phyloP scores from a whole-genome alignment of 1,140 invertebrate species.

The Agraylea sexmaculata region DNA sequence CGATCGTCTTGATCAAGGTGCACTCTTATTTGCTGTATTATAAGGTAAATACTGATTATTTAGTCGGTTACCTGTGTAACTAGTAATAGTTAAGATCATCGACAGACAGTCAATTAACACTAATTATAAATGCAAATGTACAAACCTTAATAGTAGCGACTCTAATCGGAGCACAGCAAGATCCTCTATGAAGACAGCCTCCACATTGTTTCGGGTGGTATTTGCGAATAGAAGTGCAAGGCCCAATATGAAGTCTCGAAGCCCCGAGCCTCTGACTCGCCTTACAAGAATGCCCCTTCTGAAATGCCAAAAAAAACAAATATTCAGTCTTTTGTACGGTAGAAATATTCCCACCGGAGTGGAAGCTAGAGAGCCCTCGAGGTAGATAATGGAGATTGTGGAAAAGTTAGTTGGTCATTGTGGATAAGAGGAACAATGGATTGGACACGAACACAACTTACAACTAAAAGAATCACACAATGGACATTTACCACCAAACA shows the following conservation, averaged over 20 bases:
- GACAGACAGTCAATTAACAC: background rate
- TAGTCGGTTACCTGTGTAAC: background rate
- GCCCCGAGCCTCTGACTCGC: conserved; percentile 45
- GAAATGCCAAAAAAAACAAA: conserved; percentile 23
- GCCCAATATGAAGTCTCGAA: conserved; percentile 44
- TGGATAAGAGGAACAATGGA: too few species aligned
- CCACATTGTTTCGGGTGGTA: conserved; percentile 54
- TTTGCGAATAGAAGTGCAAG: conserved; percentile 48
- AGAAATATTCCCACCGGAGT: too few species aligned
- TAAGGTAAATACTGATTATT: background rate
- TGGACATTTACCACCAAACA: too few species aligned
- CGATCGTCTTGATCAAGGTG: too few species aligned
- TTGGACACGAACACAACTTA: too few species aligned
- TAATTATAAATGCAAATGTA: too few species aligned
- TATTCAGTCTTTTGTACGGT: background rate
- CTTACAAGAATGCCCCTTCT: conserved; percentile 54
- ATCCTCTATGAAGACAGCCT: conserved; percentile 36
- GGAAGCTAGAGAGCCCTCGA: too few species aligned
- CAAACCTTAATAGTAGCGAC: conserved; percentile 46
- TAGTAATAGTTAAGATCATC: background rate
- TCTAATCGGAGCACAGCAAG: conserved; percentile 45
- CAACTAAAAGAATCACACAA: too few species aligned
- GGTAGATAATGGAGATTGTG: too few species aligned
- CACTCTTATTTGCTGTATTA: too few species aligned
- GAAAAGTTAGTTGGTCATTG: too few species aligned